These are phyloP conservation scores for Ceratitis capitata DNA, from an alignment of 1,140 invertebrate species.

Conservation along the genomic window DNA sequence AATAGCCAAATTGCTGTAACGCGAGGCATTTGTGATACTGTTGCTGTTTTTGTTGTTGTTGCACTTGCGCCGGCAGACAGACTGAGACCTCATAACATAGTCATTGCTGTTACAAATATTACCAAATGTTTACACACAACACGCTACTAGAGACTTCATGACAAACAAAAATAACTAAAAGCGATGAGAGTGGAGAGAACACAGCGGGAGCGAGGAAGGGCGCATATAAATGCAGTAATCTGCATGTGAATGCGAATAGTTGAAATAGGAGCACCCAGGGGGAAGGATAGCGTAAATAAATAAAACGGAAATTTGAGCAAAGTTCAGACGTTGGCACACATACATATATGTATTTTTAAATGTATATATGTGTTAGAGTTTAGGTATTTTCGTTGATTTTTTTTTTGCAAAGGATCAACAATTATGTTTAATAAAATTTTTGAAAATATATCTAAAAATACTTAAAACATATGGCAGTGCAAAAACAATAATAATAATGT, in stretches of 20 bases:
- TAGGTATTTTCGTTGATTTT: background rate
- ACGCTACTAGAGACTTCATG: background rate
- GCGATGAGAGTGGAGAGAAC: background rate
- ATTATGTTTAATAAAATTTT: no score
- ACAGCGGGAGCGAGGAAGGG: background rate
- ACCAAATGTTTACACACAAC: background rate
- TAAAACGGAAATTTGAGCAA: background rate
- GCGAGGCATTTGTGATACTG: background rate
- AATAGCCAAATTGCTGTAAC: background rate
- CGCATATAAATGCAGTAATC: no score
- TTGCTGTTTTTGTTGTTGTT: background rate
- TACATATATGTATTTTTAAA: background rate
- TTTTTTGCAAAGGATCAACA: background rate
- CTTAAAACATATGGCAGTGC: no score
- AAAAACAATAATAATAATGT: no score
- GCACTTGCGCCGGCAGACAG: background rate
- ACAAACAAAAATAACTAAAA: background rate
- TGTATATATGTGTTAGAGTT: no score
- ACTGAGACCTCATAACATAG: background rate
- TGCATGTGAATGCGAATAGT: background rate
- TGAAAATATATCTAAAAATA: no score
- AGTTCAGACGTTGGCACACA: background rate
- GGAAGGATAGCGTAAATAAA: background rate
- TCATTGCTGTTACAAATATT: background rate
- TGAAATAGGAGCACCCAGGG: background rate